Evolutionary conservation across 2,797 vertebrate species (phyloP).

Genomic region (Pelobates cultripes): DNA sequence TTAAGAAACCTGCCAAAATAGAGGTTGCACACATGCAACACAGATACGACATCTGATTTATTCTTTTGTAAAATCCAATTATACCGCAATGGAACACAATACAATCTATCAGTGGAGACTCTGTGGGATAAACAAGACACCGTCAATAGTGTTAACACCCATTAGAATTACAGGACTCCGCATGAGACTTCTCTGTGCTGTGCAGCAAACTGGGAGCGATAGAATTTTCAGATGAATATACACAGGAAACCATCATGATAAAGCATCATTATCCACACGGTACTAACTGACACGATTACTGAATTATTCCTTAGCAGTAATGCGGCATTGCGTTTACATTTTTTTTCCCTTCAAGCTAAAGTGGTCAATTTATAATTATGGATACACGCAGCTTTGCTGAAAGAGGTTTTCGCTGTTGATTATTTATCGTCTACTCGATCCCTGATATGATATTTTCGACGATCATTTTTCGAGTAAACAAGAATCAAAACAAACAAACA

Average conservation of each 20-base stretch:
- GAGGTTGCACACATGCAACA: conserved; percentile 43
- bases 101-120: conserved; percentile 49
- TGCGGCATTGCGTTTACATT: background rate
- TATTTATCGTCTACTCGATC: too few relatives aligned
- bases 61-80: conserved; percentile 55
- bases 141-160: conserved; percentile 52
- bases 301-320: background rate
- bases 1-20: conserved; percentile 26
- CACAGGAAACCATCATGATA: conserved; percentile 38
- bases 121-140: conserved; percentile 49
- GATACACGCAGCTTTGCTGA: background rate
- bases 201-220: conserved; percentile 32
- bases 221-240: conserved; percentile 53
- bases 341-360: background rate
- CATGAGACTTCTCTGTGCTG: conserved; percentile 47
- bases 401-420: too few relatives aligned
- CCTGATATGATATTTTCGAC: too few relatives aligned
- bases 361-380: background rate
- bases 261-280: conserved; percentile 25
- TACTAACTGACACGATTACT: conserved; percentile 16
- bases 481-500: too few relatives aligned
- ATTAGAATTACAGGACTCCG: conserved; percentile 49
- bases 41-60: conserved; percentile 38
- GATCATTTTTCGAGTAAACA: too few relatives aligned
- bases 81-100: conserved; percentile 46